Evolutionary conservation across 1,140 invertebrate genomes (phyloP), one percentile per base, ranked within the genome.

Genomic region (Hyles vespertilio): DNA sequence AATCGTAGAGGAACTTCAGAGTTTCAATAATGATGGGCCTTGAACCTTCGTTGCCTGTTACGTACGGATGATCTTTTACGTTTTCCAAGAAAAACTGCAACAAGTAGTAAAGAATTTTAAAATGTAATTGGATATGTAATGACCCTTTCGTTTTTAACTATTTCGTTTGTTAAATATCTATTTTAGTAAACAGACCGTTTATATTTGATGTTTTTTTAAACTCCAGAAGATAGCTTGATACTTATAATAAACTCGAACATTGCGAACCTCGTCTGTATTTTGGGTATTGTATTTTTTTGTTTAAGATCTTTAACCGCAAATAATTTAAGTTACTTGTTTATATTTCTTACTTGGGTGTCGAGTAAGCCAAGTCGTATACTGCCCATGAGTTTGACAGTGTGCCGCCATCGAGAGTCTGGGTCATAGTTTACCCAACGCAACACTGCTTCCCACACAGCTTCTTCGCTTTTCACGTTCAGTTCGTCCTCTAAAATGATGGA

Each of bases 331-430:
- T 48, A 22, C 5, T n/a, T n/a, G 5, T 48, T 48, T 48, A n/a
- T 5, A n/a, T 33, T 48, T 7, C 64, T 74, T 64, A 91, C 91
- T 84, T 96, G 93, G 0, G 95, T 96, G 56, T 97, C 94, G 69
- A 98, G 89, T 1, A 98, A 89, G 4, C 97, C 96, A 2, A 98
- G 90, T 12, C 96, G 91, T 63, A 97, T 94, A 56, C 94, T 94
- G 45, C 92, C 92, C 91, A 98, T 94, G 0, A 98, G 82, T 36
- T 92, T 90, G 0, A 94, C 92, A 5, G 96, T 93, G 65, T 94
- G 84, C 33, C 89, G 71, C 75, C 92, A 93, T 6, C 95, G 90
- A 4, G 76, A 79, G n/a, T 92, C 89, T 0, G 92, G 90, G 70
- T 95, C 92, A 48, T 91, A 85, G 61, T 91, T 90, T 40, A 92